Evolutionary conservation across 2,113 vertebrate species (phyloP).

Genomic region (Nesoenas mayeri): DNA sequence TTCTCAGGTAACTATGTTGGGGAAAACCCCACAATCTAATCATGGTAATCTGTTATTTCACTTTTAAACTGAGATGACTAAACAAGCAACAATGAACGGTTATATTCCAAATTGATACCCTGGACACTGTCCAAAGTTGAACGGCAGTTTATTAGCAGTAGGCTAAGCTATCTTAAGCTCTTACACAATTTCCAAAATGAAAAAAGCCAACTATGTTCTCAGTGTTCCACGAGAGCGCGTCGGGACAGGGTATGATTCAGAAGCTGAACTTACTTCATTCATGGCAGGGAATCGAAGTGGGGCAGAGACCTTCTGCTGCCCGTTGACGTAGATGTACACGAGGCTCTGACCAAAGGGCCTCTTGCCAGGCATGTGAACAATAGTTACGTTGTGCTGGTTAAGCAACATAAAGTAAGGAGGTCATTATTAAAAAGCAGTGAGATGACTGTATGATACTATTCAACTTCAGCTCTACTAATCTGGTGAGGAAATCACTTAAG

Average conservation of each 20-base stretch:
- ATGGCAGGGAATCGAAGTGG: constrained; percentile 92
- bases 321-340: constrained; percentile 94
- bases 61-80: background rate
- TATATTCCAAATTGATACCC: background rate
- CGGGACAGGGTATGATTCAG: background rate
- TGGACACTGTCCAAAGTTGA: background rate
- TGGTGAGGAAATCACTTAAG: background rate
- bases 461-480: background rate
- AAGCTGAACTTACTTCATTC: constrained; percentile 86
- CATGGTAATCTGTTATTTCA: background rate
- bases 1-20: background rate
- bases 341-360: constrained; percentile 96
- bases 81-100: background rate
- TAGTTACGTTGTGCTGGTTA: constrained; percentile 89
- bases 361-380: constrained; percentile 95
- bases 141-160: background rate
- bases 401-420: constrained; percentile 1
- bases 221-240: background rate
- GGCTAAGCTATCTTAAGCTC: background rate
- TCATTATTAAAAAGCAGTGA: background rate
- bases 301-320: constrained; percentile 92
- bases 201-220: background rate
- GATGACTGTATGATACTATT: background rate
- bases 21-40: background rate
- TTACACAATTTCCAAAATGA: background rate